Conservation (phyloP, 2,113 vertebrate species). For the Channa argus region DNA sequence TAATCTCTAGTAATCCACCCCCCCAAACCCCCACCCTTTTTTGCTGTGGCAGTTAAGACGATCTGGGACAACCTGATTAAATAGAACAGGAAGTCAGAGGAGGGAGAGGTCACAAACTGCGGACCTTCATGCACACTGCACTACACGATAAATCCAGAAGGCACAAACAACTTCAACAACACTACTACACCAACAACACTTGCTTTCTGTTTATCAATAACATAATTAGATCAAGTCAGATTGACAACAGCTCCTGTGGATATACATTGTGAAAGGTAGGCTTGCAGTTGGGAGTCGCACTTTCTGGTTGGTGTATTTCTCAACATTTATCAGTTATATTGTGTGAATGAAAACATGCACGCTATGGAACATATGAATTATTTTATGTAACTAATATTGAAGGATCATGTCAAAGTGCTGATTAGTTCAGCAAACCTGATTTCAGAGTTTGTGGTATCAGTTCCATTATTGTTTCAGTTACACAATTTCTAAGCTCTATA, state of each 20-base stretch:
- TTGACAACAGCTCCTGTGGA: slow-evolving; percentile 23
- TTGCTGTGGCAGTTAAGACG: slow-evolving; percentile 62
- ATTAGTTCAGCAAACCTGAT: too few relatives aligned
- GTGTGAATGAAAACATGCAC: too few relatives aligned
- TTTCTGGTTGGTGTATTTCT: too few relatives aligned
- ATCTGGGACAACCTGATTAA: slow-evolving; percentile 81
- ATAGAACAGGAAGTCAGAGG: slow-evolving; percentile 76
- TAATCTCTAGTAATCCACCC: neutral
- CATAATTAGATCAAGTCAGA: neutral
- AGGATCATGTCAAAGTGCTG: neutral
- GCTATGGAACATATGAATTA: neutral
- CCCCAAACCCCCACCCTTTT: slow-evolving; percentile 51
- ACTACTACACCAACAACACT: slow-evolving; percentile 9
- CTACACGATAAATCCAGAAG: slow-evolving; percentile 73
- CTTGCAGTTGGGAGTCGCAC: neutral
- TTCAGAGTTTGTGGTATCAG: neutral
- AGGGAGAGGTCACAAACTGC: slow-evolving; percentile 77
- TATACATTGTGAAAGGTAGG: slow-evolving; percentile 55
- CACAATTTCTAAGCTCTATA: neutral
- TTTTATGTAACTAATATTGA: neutral
- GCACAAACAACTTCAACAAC: slow-evolving; percentile 47
- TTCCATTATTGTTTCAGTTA: neutral
- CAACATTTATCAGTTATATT: too few relatives aligned
- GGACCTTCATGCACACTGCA: slow-evolving; percentile 64
- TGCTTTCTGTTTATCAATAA: neutral